Evolutionary conservation across 2,888 invertebrate species (phyloP).

Genomic region (Ecliptopera silaceata): DNA sequence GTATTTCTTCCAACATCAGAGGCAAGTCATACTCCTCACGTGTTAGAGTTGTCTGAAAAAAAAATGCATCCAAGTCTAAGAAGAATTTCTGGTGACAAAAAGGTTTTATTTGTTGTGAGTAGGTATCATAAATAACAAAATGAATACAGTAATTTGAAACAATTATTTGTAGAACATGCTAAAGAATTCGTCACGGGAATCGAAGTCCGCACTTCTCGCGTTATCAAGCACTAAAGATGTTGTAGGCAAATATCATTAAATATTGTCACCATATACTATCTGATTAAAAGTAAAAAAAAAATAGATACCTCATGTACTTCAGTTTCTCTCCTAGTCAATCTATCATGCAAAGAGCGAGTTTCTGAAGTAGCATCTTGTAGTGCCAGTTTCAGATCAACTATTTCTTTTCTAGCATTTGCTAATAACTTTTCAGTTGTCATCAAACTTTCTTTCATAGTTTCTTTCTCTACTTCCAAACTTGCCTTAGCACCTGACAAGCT

Average conservation of each 20-base stretch:
- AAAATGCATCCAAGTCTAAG: too few species aligned
- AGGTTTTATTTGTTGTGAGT: too few species aligned
- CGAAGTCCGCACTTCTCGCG: too few species aligned
- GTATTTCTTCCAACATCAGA: constrained; percentile 67
- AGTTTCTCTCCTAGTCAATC: constrained; percentile 56
- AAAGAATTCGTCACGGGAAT: too few species aligned
- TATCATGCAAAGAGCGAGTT: constrained; percentile 80
- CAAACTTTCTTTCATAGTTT: constrained; percentile 82
- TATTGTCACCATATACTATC: not conserved
- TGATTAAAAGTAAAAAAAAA: not conserved
- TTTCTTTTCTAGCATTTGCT: constrained; percentile 87
- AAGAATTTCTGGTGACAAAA: too few species aligned
- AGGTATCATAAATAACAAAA: too few species aligned
- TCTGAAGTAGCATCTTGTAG: constrained; percentile 86
- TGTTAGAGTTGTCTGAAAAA: constrained; percentile 57
- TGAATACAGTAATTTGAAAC: too few species aligned
- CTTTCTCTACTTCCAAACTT: constrained; percentile 85
- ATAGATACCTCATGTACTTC: constrained; percentile 60
- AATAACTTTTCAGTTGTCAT: constrained; percentile 83
- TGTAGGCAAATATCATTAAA: too few species aligned
- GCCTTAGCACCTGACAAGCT: constrained; percentile 81
- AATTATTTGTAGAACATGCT: too few species aligned
- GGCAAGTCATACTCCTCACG: constrained; percentile 64
- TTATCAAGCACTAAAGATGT: too few species aligned
- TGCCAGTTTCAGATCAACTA: constrained; percentile 83